These are phyloP conservation scores for Dicrurus megarhynchus DNA, from an alignment of 2,113 vertebrate species.

Conservation along the genomic window DNA sequence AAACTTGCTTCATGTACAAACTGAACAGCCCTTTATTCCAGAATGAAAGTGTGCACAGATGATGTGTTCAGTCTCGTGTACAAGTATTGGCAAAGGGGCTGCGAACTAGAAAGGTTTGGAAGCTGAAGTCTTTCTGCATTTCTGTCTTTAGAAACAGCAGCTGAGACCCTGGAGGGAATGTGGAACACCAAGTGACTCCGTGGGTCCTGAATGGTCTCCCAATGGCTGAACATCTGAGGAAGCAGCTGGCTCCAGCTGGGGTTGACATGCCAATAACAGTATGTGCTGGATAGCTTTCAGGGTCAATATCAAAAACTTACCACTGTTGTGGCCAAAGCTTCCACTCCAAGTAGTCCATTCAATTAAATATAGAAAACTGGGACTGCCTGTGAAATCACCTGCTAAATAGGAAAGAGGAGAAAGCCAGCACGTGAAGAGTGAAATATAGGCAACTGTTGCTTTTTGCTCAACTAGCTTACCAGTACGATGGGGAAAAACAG, in stretches of 20 bases:
- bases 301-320: background rate
- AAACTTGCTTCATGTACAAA: background rate
- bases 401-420: background rate
- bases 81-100: background rate
- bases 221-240: background rate
- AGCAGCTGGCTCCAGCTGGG: slow-evolving; percentile 2
- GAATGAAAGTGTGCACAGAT: background rate
- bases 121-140: background rate
- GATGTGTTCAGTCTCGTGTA: background rate
- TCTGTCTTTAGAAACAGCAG: slow-evolving; percentile 34
- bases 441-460: background rate
- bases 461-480: background rate
- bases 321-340: background rate
- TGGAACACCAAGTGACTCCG: background rate
- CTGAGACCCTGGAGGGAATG: slow-evolving; percentile 22
- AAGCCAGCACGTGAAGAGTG: background rate
- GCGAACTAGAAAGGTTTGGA: background rate
- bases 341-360: background rate
- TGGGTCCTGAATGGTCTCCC: background rate
- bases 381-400: background rate
- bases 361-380: background rate
- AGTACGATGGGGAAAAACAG: background rate
- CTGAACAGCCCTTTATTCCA: background rate
- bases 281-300: background rate
- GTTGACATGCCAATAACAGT: background rate